phyloP scores from a whole-genome alignment of 2,888 invertebrate species.

The Danaus chrysippus region DNA sequence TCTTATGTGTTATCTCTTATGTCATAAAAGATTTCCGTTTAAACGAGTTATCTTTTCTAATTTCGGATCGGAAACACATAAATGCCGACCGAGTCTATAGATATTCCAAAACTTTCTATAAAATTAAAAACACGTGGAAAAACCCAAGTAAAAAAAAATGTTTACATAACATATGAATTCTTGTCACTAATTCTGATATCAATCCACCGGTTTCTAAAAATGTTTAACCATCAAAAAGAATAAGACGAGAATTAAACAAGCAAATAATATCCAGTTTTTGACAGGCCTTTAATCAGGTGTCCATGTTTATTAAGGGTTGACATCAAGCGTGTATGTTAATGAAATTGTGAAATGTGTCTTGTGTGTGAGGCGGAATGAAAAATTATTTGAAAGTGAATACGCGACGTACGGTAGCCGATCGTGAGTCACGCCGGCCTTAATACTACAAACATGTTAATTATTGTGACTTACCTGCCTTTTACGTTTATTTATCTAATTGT shows the following conservation, averaged over 20 bases:
- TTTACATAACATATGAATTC: background rate
- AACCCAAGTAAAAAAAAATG: slow-evolving; percentile 9
- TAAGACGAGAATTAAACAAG: too few species aligned
- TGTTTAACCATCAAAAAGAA: too few species aligned
- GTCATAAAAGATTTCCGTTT: too few species aligned
- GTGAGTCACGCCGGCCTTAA: slow-evolving; percentile 37
- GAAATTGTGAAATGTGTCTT: slow-evolving; percentile 2
- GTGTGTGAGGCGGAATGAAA: slow-evolving; percentile 20
- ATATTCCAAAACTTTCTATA: slow-evolving; percentile 32
- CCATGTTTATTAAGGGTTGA: too few species aligned
- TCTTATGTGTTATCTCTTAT: too few species aligned
- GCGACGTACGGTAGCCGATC: slow-evolving; percentile 33
- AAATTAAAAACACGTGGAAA: slow-evolving; percentile 20
- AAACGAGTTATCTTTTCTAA: too few species aligned
- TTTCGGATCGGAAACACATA: slow-evolving; percentile 4
- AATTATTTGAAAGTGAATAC: slow-evolving; percentile 29
- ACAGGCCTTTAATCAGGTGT: too few species aligned
- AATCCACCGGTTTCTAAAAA: too few species aligned
- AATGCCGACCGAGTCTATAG: slow-evolving; percentile 38
- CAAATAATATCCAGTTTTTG: too few species aligned
- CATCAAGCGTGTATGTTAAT: background rate
- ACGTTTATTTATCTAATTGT: slow-evolving; percentile 26
- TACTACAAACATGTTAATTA: slow-evolving; percentile 34
- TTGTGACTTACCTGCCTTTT: slow-evolving; percentile 30
- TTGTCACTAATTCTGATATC: too few species aligned